Base-by-base conservation (phyloP, 2,888 invertebrate genomes). In the Antheraea assamensis region DNA sequence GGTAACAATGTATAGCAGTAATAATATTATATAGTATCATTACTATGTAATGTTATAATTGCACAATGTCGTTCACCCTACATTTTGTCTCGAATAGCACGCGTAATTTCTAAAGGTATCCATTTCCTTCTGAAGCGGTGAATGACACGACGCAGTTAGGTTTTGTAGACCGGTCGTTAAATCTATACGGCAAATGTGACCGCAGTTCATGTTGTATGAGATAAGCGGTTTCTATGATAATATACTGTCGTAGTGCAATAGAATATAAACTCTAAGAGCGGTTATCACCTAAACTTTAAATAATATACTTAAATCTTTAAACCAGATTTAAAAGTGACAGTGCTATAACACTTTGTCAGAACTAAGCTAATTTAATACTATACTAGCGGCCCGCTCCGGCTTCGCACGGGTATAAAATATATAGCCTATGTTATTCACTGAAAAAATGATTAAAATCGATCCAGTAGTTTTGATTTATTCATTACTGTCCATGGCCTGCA, bases 121-220 rank as follows among this genome's bases (percentile, higher is more conserved):
- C 19, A 71, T 71, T 49, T 52, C 17, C 27, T 27, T 30, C 55
- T 71, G 55, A 71, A 71, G 49, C 71, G 71, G 71, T 71, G 71
- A 71, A 71, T 71, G 71, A 71, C 55, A 71, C 71, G 30, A 8
- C 30, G 55, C 71, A 30, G 21, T 49, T 4, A 49, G 31, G 49
- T 17, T 21, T 30, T 47, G 71, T 71, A 49, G 71, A 55, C n/a
- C 27, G 55, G 55, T 49, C 71, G 55, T 71, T 30, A 71, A 30
- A 71, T 52, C 21, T 55, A 49, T 52, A 55, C 31, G 55, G 71
- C 71, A 52, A 49, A 21, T 21, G 71, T 52, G 30, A 55, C 19
- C 52, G 3, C 55, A 21, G 21, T 31, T 49, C 30, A 52, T 30
- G 13, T 27, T 52, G 31, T 55, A 27, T 49, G 55, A 27, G 71